Percentiles rank a stretch among this genome's conserved stretches.
Conservation (phyloP, 1,140 invertebrate species). For the Centruroides sculpturatus region DNA sequence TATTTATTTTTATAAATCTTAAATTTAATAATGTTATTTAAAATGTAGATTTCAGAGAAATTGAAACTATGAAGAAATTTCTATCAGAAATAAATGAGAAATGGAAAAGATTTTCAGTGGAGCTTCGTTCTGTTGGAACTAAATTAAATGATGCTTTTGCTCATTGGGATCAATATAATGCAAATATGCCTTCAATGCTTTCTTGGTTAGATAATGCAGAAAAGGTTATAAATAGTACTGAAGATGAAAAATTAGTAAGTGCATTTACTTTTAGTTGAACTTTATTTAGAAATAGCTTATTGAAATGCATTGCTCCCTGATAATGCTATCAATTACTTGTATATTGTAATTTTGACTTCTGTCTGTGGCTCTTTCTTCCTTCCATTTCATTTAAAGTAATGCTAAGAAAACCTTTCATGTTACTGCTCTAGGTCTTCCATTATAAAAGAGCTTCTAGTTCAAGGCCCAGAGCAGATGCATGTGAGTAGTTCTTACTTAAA, state of each 20-base stretch:
- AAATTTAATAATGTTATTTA: not conserved
- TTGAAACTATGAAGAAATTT: slow-evolving; percentile 60
- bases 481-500: too few relatives aligned
- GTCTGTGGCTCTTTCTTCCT: too few relatives aligned
- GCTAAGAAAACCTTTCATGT: too few relatives aligned
- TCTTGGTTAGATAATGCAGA: slow-evolving; percentile 67
- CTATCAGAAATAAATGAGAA: slow-evolving; percentile 68
- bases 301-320: too few relatives aligned
- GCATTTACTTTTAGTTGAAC: not conserved
- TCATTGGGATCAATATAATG: slow-evolving; percentile 73
- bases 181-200: slow-evolving; percentile 53
- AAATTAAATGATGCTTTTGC: slow-evolving; percentile 75
- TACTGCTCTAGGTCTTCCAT: too few relatives aligned
- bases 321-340: too few relatives aligned
- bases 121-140: slow-evolving; percentile 72
- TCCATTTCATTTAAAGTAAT: too few relatives aligned
- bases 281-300: too few relatives aligned
- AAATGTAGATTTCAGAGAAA: slow-evolving; percentile 49
- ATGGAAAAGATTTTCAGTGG: slow-evolving; percentile 79
- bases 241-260: slow-evolving; percentile 60
- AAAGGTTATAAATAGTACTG: slow-evolving; percentile 51
- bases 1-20: too few relatives aligned
- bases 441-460: too few relatives aligned
- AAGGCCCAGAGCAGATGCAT: too few relatives aligned
- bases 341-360: too few relatives aligned